These are phyloP conservation scores for Agapornis canus DNA, from an alignment of 2,797 vertebrate species.

Conservation along the genomic window DNA sequence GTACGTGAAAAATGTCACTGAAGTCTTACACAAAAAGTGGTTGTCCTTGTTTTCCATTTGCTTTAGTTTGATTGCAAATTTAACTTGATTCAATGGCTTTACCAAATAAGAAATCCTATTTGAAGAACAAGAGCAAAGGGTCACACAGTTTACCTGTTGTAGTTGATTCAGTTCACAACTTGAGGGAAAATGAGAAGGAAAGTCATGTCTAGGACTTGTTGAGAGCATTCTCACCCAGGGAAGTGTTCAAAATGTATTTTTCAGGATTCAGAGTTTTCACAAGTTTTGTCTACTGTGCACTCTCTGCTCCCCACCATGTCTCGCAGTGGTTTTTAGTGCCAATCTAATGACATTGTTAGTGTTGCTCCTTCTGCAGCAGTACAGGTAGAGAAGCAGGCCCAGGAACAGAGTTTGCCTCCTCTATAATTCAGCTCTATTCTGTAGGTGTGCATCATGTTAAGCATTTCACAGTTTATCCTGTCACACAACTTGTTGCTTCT, in stretches of 20 bases:
- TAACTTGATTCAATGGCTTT: neutral
- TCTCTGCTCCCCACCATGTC: accelerated
- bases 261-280: neutral
- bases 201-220: neutral
- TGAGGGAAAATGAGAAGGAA: neutral
- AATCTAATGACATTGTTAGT: accelerated
- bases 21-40: neutral
- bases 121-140: neutral
- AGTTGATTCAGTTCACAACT: neutral
- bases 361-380: neutral
- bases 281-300: neutral
- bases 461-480: neutral
- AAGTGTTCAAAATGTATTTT: neutral
- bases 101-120: neutral
- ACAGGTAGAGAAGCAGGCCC: neutral
- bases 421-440: neutral
- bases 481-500: neutral
- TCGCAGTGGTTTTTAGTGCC: neutral
- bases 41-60: neutral
- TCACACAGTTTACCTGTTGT: neutral
- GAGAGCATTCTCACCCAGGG: neutral
- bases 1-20: neutral
- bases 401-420: accelerated
- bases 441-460: neutral
- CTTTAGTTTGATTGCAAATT: neutral